Base-by-base conservation (phyloP, 1,140 invertebrate genomes). In the Chrysomallon squamiferum region DNA sequence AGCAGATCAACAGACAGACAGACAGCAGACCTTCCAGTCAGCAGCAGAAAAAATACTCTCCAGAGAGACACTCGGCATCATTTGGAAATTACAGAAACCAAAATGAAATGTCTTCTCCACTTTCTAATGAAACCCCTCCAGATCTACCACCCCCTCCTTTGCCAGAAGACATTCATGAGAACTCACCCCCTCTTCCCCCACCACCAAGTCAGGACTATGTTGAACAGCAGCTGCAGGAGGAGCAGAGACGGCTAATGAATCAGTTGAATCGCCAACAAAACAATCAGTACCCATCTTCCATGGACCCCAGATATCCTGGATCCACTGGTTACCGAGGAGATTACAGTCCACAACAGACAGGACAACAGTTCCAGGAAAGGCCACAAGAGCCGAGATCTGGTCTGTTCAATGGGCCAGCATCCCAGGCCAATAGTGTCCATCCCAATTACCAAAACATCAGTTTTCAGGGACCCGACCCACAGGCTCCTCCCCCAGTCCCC, bases 401-500 rank as follows among this genome's bases (percentile, higher is more conserved):
- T 54, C 15, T 27, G 22, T 30, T 25, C 5, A 54, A 29, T 54
- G 22, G 50, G 22, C 22, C 50, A 18, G 50, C 22, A 27, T 73
- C 66, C 38, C 71, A 77, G 47, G 45, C 67, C 18, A 54, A 27
- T 13, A 54, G 25, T 22, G 29, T 54, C 7, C 76, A 71, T 38
- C 71, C 78, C 43, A 78, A 82, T 62, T 81, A 81, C 52, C 79
- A 81, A 63, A 81, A 81, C 49, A 79, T 81, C 13, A 68, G 69
- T 20, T 78, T 73, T 59, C 67, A 69, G 15, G 71, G 71, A 62
- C 50, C 74, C 59, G 47, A 75, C 61, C 65, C 72, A 54, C 62
- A 67, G 65, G 25, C 60, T 45, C 67, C 74, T 20, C 65, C 67
- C n/a, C 72, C 73, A 15, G 52, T 63, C 32, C 62, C 66, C 7